Conservation (phyloP, 2,113 vertebrate genomes). For the Heptranchias perlo region DNA sequence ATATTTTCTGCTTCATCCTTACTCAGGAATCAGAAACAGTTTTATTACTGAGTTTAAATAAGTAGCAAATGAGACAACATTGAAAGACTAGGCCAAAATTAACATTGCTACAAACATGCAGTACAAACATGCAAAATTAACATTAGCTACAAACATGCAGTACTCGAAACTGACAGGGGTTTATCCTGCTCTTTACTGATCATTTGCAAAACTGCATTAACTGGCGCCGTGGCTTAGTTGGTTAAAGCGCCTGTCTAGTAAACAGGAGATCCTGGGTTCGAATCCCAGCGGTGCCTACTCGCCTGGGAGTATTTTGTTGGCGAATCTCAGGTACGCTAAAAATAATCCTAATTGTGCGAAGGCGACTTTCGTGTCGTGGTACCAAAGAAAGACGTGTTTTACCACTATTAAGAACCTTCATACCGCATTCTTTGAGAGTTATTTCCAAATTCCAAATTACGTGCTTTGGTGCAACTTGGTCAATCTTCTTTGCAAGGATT, state of each 20-base stretch:
- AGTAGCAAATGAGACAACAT: background rate
- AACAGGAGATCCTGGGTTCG: slow-evolving; percentile 10
- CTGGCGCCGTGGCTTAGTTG: background rate
- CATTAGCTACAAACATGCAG: background rate
- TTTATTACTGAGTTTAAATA: background rate
- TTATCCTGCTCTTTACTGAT: no score
- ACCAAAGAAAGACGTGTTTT: background rate
- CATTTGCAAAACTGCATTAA: no score
- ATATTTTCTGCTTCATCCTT: background rate
- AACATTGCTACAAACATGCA: background rate
- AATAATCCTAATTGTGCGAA: background rate
- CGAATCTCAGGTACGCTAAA: background rate
- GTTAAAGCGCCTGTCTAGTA: background rate
- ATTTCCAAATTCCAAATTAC: background rate
- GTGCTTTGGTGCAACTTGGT: background rate
- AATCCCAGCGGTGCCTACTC: background rate
- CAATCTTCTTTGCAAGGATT: background rate
- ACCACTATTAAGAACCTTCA: background rate
- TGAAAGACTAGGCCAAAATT: background rate
- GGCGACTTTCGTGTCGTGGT: no score
- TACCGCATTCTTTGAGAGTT: background rate
- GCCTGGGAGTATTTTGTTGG: background rate
- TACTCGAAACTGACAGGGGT: no score
- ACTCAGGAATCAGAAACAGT: background rate
- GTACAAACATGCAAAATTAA: background rate